phyloP scores from a whole-genome alignment of 1,140 invertebrate genomes.

The Cotesia vestalis region DNA sequence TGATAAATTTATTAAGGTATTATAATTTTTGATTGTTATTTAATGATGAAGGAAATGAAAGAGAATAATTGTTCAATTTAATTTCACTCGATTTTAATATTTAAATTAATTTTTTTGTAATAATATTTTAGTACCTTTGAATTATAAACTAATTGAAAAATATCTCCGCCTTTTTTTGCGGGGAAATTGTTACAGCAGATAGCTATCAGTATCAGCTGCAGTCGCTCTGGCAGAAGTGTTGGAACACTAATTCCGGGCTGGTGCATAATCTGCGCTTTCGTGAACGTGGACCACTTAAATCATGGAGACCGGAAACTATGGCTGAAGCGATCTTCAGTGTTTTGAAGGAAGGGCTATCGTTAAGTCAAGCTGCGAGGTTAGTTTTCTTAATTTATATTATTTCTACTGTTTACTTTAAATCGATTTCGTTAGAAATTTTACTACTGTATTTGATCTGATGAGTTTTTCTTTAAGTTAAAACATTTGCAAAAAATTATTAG shows the following conservation, averaged over 20 bases:
- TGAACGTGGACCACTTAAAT: constrained; percentile 90
- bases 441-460: too few species aligned
- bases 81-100: background rate
- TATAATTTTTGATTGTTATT: constrained; percentile 2
- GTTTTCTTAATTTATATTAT: background rate
- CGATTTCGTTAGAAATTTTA: background rate
- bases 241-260: constrained; percentile 88
- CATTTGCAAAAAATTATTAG: too few species aligned
- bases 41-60: background rate
- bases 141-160: constrained; percentile 49
- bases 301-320: constrained; percentile 93
- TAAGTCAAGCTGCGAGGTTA: constrained; percentile 82
- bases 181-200: constrained; percentile 75
- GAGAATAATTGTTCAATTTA: too few species aligned
- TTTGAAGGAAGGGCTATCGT: constrained; percentile 85
- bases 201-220: constrained; percentile 94
- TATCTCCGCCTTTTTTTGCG: constrained; percentile 59
- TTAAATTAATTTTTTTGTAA: constrained; percentile 36
- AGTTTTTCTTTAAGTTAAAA: too few species aligned
- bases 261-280: constrained; percentile 89
- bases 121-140: background rate
- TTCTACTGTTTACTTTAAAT: background rate
- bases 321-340: constrained; percentile 92
- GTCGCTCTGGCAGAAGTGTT: constrained; percentile 94
- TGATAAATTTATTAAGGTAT: constrained; percentile 9